Conservation (phyloP, 2,113 vertebrate species). For the Onychostoma macrolepis region DNA sequence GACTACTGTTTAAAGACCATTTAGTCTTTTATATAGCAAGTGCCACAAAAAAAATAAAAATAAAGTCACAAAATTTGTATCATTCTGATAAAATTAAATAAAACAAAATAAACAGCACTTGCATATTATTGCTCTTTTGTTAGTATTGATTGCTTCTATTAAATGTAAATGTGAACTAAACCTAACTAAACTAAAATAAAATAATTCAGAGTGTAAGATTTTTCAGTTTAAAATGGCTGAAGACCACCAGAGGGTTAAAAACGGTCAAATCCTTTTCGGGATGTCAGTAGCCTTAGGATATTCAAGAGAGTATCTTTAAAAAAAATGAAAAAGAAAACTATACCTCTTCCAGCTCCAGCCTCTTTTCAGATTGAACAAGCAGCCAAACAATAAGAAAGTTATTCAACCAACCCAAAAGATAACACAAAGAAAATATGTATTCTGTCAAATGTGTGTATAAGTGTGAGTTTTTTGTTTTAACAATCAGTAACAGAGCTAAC, state of each 20-base stretch:
- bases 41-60: no score
- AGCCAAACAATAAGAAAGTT: not conserved
- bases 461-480: not conserved
- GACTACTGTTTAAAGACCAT: not conserved
- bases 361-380: conserved; percentile 52
- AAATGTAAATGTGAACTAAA: no score
- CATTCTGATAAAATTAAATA: not conserved
- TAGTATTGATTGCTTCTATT: no score
- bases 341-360: conserved; percentile 75
- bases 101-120: not conserved
- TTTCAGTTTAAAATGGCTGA: not conserved
- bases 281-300: not conserved
- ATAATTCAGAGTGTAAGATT: no score
- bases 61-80: not conserved
- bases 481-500: not conserved
- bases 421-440: not conserved
- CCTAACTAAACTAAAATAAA: no score
- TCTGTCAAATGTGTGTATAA: not conserved
- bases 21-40: not conserved
- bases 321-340: conserved; percentile 8
- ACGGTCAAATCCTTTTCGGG: not conserved
- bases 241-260: not conserved
- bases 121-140: no score
- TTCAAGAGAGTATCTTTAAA: not conserved
- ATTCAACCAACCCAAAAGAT: not conserved